Evolutionary conservation across 2,797 vertebrate species (phyloP).

Genomic region (Cryptoprocta ferox): DNA sequence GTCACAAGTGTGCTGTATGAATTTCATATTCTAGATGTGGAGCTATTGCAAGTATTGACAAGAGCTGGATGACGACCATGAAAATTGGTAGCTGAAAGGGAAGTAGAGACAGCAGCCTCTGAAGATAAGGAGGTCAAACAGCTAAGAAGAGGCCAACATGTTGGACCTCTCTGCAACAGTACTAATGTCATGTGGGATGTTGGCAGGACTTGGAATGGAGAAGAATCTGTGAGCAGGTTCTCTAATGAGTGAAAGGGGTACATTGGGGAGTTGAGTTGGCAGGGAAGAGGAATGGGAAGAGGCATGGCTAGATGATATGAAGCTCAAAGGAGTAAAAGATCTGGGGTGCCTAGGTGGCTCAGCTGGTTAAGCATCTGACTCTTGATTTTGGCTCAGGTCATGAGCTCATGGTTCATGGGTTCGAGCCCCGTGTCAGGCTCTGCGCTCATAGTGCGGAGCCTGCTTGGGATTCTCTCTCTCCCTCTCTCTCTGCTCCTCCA

Average conservation of each 20-base stretch:
- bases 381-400: too few species aligned
- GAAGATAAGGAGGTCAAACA: constrained; percentile 5
- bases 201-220: constrained; percentile 8
- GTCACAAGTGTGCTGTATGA: not conserved
- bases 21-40: constrained; percentile 35
- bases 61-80: not conserved
- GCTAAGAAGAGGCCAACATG: constrained; percentile 30
- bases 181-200: not conserved
- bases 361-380: too few species aligned
- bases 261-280: constrained; percentile 35
- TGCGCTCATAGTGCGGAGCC: too few species aligned
- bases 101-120: not conserved
- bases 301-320: not conserved
- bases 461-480: too few species aligned
- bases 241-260: not conserved
- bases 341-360: not conserved
- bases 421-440: too few species aligned
- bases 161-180: not conserved
- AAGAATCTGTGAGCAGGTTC: constrained; percentile 22
- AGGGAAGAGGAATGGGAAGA: constrained; percentile 20
- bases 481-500: too few species aligned
- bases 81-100: constrained; percentile 28
- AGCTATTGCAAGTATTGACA: not conserved
- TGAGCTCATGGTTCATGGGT: too few species aligned
- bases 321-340: constrained; percentile 13